phyloP scores from a whole-genome alignment of 37 sponge, comb jelly and placozoan genomes.

The Halisarca cf. caerulea region DNA sequence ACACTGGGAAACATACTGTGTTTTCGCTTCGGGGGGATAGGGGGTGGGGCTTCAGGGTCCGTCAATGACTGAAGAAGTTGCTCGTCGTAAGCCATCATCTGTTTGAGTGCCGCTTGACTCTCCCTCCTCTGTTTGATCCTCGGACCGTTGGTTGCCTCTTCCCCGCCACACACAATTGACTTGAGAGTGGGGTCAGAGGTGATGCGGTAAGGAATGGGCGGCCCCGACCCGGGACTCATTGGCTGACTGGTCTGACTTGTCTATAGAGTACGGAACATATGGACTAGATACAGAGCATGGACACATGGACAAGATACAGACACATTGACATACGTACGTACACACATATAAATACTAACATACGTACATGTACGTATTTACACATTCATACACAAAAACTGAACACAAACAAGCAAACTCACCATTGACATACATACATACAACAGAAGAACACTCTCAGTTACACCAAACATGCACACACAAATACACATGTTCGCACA shows the following conservation, averaged over 20 bases:
- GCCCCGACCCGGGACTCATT: not conserved
- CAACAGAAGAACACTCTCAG: conserved; percentile 17
- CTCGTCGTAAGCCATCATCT: conserved; percentile 36
- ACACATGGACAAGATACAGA: no score
- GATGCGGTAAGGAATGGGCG: not conserved
- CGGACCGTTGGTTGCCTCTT: not conserved
- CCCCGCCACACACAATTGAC: not conserved
- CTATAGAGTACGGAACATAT: no score
- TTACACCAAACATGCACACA: not conserved
- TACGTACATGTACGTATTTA: no score
- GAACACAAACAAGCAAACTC: conserved; percentile 5
- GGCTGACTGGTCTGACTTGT: no score
- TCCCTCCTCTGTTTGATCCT: not conserved
- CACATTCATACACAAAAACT: conserved; percentile 1
- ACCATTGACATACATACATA: conserved; percentile 9
- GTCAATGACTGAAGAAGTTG: conserved; percentile 45
- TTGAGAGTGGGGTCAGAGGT: not conserved
- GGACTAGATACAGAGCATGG: no score
- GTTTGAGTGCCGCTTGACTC: conserved; percentile 13
- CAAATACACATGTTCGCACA: no score
- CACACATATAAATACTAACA: no score
- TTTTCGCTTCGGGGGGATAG: conserved; percentile 66
- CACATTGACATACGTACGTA: no score
- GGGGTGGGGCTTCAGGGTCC: conserved; percentile 55
- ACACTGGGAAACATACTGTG: conserved; percentile 18